Base-by-base conservation (phyloP, 2,797 vertebrate species). In the Argentina silus region DNA sequence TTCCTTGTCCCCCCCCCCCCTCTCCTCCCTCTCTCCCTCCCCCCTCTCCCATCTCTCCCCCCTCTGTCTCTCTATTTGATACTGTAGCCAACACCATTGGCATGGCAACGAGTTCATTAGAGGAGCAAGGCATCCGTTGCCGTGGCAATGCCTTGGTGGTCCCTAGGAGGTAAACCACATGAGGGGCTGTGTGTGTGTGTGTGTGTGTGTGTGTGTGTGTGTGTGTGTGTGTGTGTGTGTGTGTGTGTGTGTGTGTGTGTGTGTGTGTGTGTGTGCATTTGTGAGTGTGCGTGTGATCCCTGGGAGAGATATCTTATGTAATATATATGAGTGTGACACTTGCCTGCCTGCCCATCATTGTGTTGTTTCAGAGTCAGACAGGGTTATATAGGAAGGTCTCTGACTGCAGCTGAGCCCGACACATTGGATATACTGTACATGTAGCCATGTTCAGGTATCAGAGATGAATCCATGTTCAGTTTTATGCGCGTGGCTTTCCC, bases 41-140 rank as follows among this genome's bases (percentile, higher is more conserved):
- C 23, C 50, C 59, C 23, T 47, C 65, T 12, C n/a, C n/a, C n/a
- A n/a, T 5, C 21, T 21, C 14, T 7, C 15, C 61, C 23, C 50
- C 59, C 23, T 47, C 65, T 12, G 5, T 69, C 17, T 56, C 67
- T 69, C 74, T 84, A 75, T 85, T 81, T 87, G 78, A 87, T 86
- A 78, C 81, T 86, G 81, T 87, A 86, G 85, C 81, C 81, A 87
- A 85, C 81, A 81, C 74, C 75, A 92, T 93, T 88, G 93, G 89
- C 92, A 93, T 93, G 90, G 92, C 91, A 92, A 93, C 92, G 85
- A 66, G 78, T 92, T 93, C 88, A 92, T 93, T 93, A 92, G 85
- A 73, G 81, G 83, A 92, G 85, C 86, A 85, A 90, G 87, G 90
- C 79, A 80, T 80, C 84, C 84, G 90, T 92, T 93, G 89, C 91